phyloP scores from a whole-genome alignment of 1,140 invertebrate genomes.

The Ditylenchus dipsaci region DNA sequence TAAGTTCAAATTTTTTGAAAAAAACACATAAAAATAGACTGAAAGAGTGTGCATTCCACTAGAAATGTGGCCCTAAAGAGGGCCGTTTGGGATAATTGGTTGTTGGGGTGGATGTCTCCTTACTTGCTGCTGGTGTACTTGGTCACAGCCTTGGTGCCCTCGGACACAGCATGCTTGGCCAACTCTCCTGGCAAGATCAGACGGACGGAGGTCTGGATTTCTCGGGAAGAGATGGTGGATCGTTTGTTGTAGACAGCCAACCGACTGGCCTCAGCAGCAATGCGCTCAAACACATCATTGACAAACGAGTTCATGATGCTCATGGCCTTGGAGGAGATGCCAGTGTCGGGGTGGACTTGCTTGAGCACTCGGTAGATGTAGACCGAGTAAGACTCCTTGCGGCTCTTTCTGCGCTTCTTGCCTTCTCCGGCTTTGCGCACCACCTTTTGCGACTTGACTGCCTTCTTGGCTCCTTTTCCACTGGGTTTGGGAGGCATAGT shows the following conservation, averaged over 20 bases:
- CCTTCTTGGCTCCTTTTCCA: constrained; percentile 46
- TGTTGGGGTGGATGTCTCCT: background rate
- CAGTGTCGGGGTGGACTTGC: constrained; percentile 56
- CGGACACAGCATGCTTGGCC: constrained; percentile 58
- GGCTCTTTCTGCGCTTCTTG: constrained; percentile 51
- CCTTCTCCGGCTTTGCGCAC: constrained; percentile 5
- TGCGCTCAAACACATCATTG: constrained; percentile 46
- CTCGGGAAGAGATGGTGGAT: constrained; percentile 61
- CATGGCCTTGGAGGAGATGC: constrained; percentile 65
- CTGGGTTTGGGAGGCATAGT: constrained; percentile 37
- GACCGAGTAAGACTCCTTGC: constrained; percentile 13
- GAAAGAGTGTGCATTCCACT: background rate
- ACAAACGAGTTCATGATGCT: constrained; percentile 69
- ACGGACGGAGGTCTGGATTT: constrained; percentile 60
- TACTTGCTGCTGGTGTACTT: constrained; percentile 63
- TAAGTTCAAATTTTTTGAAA: too few relatives aligned
- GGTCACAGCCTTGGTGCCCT: constrained; percentile 63
- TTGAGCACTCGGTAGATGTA: constrained; percentile 16
- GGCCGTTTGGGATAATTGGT: constrained; percentile 28
- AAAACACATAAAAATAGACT: background rate
- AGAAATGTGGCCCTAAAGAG: constrained; percentile 19
- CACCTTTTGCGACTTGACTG: constrained; percentile 35
- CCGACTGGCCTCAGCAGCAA: constrained; percentile 44
- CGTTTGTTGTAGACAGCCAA: constrained; percentile 55
- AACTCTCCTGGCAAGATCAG: constrained; percentile 61